These are phyloP conservation scores for Melanchra persicariae DNA, from an alignment of 2,888 invertebrate genomes.

Conservation along the genomic window DNA sequence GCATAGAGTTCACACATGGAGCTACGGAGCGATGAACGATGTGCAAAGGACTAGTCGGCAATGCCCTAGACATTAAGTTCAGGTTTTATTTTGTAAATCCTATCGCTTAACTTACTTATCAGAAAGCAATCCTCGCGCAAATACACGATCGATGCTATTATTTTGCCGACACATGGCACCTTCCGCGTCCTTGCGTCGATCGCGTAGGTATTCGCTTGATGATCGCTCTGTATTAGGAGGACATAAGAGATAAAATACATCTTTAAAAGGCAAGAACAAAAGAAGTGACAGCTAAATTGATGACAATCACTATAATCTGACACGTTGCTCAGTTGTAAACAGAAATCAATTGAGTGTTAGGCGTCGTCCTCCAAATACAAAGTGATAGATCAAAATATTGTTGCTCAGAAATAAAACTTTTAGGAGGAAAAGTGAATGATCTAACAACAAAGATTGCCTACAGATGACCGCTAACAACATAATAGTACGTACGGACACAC, in stretches of 20 bases:
- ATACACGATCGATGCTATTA: no score
- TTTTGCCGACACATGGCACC: no score
- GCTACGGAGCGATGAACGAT: constrained; percentile 49
- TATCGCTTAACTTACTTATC: background rate
- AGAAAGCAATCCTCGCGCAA: background rate
- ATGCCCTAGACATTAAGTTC: constrained; percentile 24
- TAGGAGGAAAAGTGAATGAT: constrained; percentile 8
- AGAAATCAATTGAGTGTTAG: background rate
- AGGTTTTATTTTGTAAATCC: constrained; percentile 5
- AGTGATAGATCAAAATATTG: background rate
- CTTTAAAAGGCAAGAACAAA: no score
- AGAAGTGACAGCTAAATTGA: no score
- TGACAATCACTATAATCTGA: no score
- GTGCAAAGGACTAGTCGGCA: constrained; percentile 34
- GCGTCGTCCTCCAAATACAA: background rate
- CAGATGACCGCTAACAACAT: background rate
- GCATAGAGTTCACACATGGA: constrained; percentile 19
- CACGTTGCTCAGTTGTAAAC: background rate
- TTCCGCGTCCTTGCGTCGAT: no score
- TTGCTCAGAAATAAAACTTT: background rate
- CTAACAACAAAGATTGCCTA: background rate
- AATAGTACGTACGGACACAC: background rate
- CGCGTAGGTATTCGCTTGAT: no score
- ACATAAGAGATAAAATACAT: no score
- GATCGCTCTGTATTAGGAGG: no score